Evolutionary conservation across 2,797 vertebrate species (phyloP).

Genomic region (Catostomus latipinnis): DNA sequence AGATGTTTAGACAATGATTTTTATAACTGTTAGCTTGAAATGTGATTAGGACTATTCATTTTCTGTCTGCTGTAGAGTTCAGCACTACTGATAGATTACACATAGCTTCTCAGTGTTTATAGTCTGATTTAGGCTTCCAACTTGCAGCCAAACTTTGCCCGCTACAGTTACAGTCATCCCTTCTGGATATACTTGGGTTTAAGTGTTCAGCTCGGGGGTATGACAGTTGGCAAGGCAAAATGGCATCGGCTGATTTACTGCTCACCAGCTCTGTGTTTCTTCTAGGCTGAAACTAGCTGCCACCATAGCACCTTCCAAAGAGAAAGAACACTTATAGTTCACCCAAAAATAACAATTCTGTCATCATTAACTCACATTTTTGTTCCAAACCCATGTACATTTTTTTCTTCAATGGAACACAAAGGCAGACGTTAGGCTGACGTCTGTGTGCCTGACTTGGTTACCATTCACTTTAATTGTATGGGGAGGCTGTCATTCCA

Average conservation of each 20-base stretch:
- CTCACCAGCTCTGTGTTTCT: not conserved
- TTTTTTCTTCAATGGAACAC: too few relatives aligned
- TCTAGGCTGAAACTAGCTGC: not conserved
- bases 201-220: conserved; percentile 1
- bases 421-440: too few relatives aligned
- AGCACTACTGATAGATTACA: conserved; percentile 1
- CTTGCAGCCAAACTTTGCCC: conserved; percentile 1
- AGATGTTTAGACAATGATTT: not conserved
- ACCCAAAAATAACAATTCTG: too few relatives aligned
- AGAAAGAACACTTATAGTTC: not conserved
- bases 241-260: not conserved
- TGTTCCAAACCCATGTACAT: too few relatives aligned
- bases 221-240: conserved; percentile 23
- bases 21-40: not conserved
- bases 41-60: not conserved
- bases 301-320: not conserved
- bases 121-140: not conserved
- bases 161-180: not conserved
- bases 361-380: too few relatives aligned
- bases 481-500: too few relatives aligned
- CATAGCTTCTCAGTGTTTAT: not conserved
- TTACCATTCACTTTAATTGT: too few relatives aligned
- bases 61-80: not conserved
- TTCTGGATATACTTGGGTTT: conserved; percentile 21
- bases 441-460: too few relatives aligned